Conservation (phyloP, 2,113 vertebrate species). For the Actenoides lindsayi region DNA sequence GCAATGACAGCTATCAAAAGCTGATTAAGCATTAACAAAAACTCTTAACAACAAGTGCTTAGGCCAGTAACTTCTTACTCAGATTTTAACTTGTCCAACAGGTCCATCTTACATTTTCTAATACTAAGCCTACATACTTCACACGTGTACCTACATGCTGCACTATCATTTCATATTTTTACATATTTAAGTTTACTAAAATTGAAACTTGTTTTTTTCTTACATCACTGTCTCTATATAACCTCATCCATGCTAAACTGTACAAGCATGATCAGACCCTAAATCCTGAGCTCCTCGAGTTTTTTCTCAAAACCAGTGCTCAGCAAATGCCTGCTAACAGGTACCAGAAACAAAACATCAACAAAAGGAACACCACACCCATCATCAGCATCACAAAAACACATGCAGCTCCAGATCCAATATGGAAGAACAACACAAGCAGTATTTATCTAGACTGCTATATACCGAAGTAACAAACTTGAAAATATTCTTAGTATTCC, state of each 20-base stretch:
- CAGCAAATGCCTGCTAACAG: not conserved
- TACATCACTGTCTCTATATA: not conserved
- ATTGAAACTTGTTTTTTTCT: accelerated
- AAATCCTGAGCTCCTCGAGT: not conserved
- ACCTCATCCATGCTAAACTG: not conserved
- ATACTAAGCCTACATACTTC: not conserved
- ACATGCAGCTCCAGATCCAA: not conserved
- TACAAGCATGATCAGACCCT: not conserved
- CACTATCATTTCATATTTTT: not conserved
- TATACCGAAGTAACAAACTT: not conserved
- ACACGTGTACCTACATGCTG: not conserved
- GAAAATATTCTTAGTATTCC: not conserved
- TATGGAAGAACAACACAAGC: not conserved
- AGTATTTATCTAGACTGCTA: not conserved
- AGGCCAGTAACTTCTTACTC: constrained; percentile 32
- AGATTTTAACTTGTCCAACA: constrained; percentile 44
- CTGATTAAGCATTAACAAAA: constrained; percentile 21
- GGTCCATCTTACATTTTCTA: constrained; percentile 21
- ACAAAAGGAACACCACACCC: not conserved
- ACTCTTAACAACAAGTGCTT: not conserved
- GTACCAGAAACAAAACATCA: not conserved
- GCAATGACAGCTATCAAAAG: constrained; percentile 33
- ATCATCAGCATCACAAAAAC: not conserved
- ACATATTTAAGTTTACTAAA: not conserved
- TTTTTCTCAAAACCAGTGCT: not conserved